These are phyloP conservation scores for Balearica regulorum DNA, from an alignment of 2,797 vertebrate species.

Conservation along the genomic window DNA sequence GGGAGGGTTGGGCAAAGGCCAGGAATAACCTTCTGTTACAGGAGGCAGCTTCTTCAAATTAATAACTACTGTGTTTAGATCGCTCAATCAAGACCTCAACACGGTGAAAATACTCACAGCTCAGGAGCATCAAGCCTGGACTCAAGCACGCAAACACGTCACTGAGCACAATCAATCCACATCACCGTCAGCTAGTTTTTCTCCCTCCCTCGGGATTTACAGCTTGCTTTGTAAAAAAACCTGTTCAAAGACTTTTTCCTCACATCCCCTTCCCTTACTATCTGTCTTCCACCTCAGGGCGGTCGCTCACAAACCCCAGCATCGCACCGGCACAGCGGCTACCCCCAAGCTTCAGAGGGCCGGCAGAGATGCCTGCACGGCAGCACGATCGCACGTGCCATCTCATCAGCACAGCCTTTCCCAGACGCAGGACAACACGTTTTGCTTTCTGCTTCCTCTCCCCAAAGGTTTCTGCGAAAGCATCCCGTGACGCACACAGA, in stretches of 20 bases:
- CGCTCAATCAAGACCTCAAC: background rate
- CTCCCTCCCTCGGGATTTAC: background rate
- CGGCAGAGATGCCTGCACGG: background rate
- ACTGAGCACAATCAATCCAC: background rate
- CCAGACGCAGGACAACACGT: background rate
- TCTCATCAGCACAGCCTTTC: too few relatives aligned
- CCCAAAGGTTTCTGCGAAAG: background rate
- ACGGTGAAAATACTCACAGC: background rate
- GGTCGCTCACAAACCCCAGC: background rate
- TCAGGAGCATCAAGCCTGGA: background rate
- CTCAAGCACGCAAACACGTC: background rate
- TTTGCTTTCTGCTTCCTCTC: background rate
- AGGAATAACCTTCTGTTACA: background rate
- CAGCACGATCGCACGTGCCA: background rate
- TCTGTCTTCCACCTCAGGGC: background rate
- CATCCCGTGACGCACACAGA: background rate
- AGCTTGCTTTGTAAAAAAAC: background rate
- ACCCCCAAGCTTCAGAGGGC: background rate
- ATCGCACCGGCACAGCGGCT: accelerated
- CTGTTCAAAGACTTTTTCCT: background rate
- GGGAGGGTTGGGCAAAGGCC: background rate
- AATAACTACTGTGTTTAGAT: background rate
- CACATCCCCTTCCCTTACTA: background rate
- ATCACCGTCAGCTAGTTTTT: background rate
- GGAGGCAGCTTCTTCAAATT: background rate